Evolutionary conservation across 92 coral and sea anemone species (phyloP).

Genomic region (Metridium senile): DNA sequence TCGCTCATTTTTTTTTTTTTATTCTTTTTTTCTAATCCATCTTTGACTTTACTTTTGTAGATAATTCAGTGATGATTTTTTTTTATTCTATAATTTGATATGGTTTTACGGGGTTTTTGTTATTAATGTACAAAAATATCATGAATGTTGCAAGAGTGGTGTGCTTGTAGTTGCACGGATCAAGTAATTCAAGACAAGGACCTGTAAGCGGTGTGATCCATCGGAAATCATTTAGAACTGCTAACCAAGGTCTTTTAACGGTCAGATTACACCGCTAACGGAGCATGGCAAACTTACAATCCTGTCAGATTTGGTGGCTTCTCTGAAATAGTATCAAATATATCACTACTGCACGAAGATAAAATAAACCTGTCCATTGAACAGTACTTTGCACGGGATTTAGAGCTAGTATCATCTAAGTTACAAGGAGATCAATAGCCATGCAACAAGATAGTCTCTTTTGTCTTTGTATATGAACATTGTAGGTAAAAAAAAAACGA

Average conservation of each 20-base stretch:
- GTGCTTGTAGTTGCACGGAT: not conserved
- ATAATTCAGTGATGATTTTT: too few relatives aligned
- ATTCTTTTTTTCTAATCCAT: too few relatives aligned
- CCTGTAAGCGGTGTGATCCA: slow-evolving; percentile 4
- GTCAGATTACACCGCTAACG: not conserved
- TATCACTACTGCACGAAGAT: not conserved
- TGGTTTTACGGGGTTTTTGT: too few relatives aligned
- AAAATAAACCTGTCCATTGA: not conserved
- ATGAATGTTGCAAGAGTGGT: too few relatives aligned
- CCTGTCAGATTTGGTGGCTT: slow-evolving; percentile 16
- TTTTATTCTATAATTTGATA: too few relatives aligned
- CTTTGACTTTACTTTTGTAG: too few relatives aligned
- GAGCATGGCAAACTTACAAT: not conserved
- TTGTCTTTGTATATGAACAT: not conserved
- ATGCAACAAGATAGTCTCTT: not conserved
- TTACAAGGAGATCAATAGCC: not conserved
- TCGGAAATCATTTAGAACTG: slow-evolving; percentile 2
- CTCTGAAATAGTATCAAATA: not conserved
- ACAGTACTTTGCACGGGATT: not conserved
- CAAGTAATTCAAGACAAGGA: not conserved
- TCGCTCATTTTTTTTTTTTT: too few relatives aligned
- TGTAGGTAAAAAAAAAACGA: too few relatives aligned
- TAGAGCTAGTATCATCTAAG: not conserved
- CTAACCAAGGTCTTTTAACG: not conserved
- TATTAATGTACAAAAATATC: too few relatives aligned